Base-by-base conservation (phyloP, 2,797 vertebrate species). In the Sebastolobus alascanus region DNA sequence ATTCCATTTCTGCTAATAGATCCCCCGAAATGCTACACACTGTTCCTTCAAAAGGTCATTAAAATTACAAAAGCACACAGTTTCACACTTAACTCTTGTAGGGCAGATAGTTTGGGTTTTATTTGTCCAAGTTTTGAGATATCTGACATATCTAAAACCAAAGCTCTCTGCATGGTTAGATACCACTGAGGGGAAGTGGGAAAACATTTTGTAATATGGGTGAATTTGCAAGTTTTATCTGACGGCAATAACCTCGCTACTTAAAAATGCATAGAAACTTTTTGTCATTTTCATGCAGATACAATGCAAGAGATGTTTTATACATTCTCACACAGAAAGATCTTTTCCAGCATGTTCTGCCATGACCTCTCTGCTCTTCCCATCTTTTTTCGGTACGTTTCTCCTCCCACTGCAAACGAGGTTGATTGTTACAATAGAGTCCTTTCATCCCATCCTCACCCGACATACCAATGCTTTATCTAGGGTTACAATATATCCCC, bases 391-490 rank as follows among this genome's bases (percentile, higher is more conserved):
- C 20, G 6, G 4, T 11, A 7, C 65, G 25, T 69, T 74, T 80
- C 70, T 71, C 75, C 43, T 66, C 69, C 61, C 6, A 4, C 74
- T 67, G 70, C 40, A 75, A 72, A 83, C 46, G 3, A 58, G 38
- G 84, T 46, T 66, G 67, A 85, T 75, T 63, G 20, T 61, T 77
- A 43, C 52, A 81, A 68, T 46, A 71, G 63, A 79, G 38, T 37
- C 6, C 46, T 90, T 85, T 89, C 40, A 79, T 74, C 79, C 56
- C 54, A 3, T 25, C 56, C 69, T 67, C 69, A 13, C 65, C 55
- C n/a, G 9, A 73, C 71, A 50, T 22, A 70, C 56, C 59, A 22
- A 56, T 31, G 65, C 58, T 82, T 81, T 59, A 73, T 73, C 46
- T 37, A 43, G 55, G 70, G 29, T 66, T 46, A 66, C 43, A 55